A percentile compares a stretch with the other conserved stretches of the same genome.
These are phyloP conservation scores for Arenicola marina DNA, from an alignment of 2,888 invertebrate genomes.

Conservation along the genomic window DNA sequence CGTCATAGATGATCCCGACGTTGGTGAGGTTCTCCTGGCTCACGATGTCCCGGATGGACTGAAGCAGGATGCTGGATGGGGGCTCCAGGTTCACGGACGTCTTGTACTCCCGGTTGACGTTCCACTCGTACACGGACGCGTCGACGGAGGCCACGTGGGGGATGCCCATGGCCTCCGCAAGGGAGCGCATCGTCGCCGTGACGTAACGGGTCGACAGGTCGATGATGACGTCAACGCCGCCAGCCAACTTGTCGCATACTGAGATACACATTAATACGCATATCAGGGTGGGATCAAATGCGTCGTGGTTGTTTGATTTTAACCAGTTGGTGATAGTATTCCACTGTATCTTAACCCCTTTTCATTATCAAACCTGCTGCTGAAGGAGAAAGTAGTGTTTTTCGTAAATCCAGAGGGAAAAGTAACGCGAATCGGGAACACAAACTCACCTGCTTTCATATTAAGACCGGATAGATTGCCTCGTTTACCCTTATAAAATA, in stretches of 20 bases:
- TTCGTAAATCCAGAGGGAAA: no score
- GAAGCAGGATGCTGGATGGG: slow-evolving; percentile 82
- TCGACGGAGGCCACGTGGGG: slow-evolving; percentile 46
- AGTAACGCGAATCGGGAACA: no score
- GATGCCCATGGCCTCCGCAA: slow-evolving; percentile 43
- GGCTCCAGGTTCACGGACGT: slow-evolving; percentile 67
- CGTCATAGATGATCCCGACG: slow-evolving; percentile 89
- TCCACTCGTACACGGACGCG: slow-evolving; percentile 18
- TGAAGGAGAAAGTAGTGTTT: no score
- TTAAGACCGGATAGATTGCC: no score
- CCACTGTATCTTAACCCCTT: neutral
- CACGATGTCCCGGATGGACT: slow-evolving; percentile 80
- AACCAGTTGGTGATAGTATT: no score
- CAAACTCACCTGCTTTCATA: no score
- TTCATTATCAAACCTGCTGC: no score
- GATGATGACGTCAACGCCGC: slow-evolving; percentile 39
- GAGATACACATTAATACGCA: no score
- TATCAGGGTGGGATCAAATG: neutral
- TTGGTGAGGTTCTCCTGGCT: slow-evolving; percentile 84
- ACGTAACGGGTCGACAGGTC: slow-evolving; percentile 45
- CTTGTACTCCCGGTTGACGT: slow-evolving; percentile 3
- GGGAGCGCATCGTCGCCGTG: slow-evolving; percentile 42
- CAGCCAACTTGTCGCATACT: slow-evolving; percentile 41
- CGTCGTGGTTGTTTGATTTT: no score
- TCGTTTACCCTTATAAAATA: no score